phyloP scores from a whole-genome alignment of 2,797 vertebrate genomes.

The Rhinatrema bivittatum region DNA sequence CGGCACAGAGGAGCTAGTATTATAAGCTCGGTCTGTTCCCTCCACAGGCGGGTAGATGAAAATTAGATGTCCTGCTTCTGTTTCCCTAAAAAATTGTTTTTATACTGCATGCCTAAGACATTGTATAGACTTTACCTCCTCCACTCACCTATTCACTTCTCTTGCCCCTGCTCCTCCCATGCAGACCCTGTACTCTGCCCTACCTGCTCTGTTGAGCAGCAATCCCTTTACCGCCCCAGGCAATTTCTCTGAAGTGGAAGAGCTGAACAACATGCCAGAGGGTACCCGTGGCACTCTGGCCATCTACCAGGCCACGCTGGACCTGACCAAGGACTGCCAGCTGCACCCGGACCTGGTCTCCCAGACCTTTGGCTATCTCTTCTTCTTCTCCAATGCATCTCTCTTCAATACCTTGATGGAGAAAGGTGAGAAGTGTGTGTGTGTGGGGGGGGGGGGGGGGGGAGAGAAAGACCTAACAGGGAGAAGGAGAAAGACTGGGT shows the following conservation, averaged over 20 bases:
- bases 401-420: constrained; percentile 86
- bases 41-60: too few species aligned
- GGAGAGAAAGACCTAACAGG: neutral
- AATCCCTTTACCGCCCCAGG: constrained; percentile 75
- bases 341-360: constrained; percentile 83
- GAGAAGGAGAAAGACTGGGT: too few species aligned
- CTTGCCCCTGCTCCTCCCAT: neutral
- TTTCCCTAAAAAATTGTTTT: too few species aligned
- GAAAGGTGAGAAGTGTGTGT: constrained; percentile 70
- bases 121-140: too few species aligned
- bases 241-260: constrained; percentile 58
- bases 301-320: constrained; percentile 78
- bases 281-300: constrained; percentile 74
- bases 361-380: constrained; percentile 91
- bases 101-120: too few species aligned
- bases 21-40: too few species aligned
- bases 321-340: constrained; percentile 73
- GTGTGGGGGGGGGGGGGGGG: neutral
- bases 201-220: constrained; percentile 81
- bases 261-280: constrained; percentile 68
- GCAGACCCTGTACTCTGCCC: constrained; percentile 81
- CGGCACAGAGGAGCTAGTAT: too few species aligned
- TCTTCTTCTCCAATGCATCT: constrained; percentile 92
- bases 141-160: too few species aligned
- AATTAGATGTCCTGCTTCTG: too few species aligned